These are phyloP conservation scores for Tanytarsus gracilentus DNA, from an alignment of 2,888 invertebrate genomes.

Conservation along the genomic window DNA sequence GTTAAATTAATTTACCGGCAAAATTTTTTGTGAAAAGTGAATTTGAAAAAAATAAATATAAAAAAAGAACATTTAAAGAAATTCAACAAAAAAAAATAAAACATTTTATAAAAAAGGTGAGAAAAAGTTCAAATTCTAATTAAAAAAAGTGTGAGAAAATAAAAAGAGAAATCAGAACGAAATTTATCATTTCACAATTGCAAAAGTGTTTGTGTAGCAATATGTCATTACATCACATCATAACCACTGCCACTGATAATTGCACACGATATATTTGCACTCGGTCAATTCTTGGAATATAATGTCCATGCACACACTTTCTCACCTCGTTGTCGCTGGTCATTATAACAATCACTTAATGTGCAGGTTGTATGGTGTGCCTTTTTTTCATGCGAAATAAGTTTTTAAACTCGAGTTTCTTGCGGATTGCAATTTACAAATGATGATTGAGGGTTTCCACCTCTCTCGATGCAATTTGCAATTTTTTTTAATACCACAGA, in stretches of 20 bases:
- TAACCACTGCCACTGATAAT: not conserved
- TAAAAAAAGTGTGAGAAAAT: too few relatives aligned
- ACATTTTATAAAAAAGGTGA: not conserved
- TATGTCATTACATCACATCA: constrained; percentile 11
- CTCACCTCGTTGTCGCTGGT: constrained; percentile 3
- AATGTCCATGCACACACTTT: constrained; percentile 2
- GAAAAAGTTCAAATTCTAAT: too few relatives aligned
- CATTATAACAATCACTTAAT: too few relatives aligned
- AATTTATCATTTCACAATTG: not conserved
- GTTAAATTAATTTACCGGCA: not conserved
- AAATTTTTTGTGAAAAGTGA: not conserved
- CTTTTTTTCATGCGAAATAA: too few relatives aligned
- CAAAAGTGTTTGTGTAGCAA: not conserved
- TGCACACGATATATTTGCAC: constrained; percentile 4
- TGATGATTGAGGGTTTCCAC: too few relatives aligned
- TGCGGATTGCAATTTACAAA: too few relatives aligned
- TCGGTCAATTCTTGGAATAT: constrained; percentile 7
- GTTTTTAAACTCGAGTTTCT: too few relatives aligned
- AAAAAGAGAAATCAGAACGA: constrained; percentile 15
- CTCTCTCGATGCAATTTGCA: too few relatives aligned
- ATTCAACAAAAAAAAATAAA: not conserved
- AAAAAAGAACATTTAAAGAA: too few relatives aligned
- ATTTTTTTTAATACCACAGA: too few relatives aligned
- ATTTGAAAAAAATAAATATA: too few relatives aligned
- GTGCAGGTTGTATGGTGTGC: too few relatives aligned